phyloP scores from a whole-genome alignment of 2,797 vertebrate genomes.

The Discoglossus pictus region DNA sequence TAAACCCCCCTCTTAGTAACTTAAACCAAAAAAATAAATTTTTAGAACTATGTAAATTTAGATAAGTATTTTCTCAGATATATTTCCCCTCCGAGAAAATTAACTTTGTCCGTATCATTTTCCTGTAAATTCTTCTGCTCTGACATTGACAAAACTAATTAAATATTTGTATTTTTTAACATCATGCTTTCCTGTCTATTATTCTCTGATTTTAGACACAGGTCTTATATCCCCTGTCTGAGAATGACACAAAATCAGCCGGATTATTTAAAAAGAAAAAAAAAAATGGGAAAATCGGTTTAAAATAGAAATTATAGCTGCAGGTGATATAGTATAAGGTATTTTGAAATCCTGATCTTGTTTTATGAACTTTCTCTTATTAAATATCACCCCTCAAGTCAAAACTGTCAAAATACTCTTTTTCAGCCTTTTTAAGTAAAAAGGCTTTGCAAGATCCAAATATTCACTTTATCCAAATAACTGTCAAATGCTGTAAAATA shows the following conservation, averaged over 20 bases:
- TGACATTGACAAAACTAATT: constrained; percentile 35
- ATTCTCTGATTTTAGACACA: constrained; percentile 17
- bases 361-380: constrained; percentile 66
- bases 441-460: constrained; percentile 62
- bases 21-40: too few relatives aligned
- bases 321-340: constrained; percentile 62
- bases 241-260: constrained; percentile 15
- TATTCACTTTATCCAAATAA: constrained; percentile 71
- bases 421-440: constrained; percentile 57
- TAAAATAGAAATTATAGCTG: constrained; percentile 36
- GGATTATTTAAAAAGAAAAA: not conserved
- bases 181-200: constrained; percentile 13
- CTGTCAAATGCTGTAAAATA: constrained; percentile 67
- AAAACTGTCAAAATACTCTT: constrained; percentile 75
- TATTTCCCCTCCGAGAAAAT: too few relatives aligned
- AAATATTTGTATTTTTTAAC: constrained; percentile 20
- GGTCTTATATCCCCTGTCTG: constrained; percentile 3
- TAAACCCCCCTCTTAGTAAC: too few relatives aligned
- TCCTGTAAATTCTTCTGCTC: not conserved
- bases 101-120: too few relatives aligned
- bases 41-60: too few relatives aligned
- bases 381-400: constrained; percentile 65
- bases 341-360: constrained; percentile 56
- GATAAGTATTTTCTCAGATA: too few relatives aligned
- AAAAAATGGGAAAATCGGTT: constrained; percentile 14